phyloP scores from a whole-genome alignment of 2,113 vertebrate species.

The Rhinoderma darwinii region DNA sequence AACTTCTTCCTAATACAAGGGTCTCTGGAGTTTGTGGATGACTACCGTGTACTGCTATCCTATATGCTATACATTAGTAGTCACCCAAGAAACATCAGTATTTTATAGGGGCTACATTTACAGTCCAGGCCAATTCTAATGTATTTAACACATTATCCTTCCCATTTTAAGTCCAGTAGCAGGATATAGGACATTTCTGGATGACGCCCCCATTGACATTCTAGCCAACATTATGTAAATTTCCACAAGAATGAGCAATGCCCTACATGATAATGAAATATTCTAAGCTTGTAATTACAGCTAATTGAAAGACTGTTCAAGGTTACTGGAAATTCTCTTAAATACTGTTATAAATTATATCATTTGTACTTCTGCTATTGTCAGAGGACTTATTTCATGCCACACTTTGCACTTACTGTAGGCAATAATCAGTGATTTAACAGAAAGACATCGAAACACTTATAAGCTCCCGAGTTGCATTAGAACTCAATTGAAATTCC shows the following conservation, averaged over 20 bases:
- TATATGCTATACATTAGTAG: not conserved
- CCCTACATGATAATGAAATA: not conserved
- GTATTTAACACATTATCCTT: no score
- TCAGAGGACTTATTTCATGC: not conserved
- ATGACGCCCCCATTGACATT: not conserved
- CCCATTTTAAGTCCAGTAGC: no score
- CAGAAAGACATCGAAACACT: conserved; percentile 18
- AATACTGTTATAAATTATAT: not conserved
- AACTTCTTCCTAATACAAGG: no score
- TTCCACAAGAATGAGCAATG: not conserved
- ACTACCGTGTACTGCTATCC: not conserved
- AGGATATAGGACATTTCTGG: not conserved
- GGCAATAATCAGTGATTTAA: conserved; percentile 17
- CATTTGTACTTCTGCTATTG: not conserved
- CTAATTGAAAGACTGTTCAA: not conserved
- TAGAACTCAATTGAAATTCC: conserved; percentile 39
- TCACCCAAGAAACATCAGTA: not conserved
- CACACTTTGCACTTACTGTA: not conserved
- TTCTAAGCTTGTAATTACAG: not conserved
- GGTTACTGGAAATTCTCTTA: not conserved
- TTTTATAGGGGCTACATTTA: no score
- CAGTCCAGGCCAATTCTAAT: no score
- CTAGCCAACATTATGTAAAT: not conserved
- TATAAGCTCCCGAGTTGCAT: not conserved
- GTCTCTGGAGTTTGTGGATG: not conserved